Evolutionary conservation across 2,113 vertebrate species (phyloP).

Genomic region (Ageneiosus marmoratus): DNA sequence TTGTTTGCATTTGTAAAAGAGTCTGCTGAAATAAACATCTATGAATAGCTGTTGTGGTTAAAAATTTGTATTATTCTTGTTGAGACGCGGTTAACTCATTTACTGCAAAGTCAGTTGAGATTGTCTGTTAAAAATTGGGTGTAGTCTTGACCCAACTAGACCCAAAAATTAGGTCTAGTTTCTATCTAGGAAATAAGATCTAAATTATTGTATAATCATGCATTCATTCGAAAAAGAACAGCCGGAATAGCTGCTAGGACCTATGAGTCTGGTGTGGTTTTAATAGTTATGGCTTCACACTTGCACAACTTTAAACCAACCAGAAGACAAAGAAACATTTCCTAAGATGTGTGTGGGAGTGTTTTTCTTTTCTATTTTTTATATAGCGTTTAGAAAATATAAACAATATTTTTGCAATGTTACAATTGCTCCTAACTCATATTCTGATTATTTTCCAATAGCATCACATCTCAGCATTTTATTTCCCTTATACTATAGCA

Average conservation of each 20-base stretch:
- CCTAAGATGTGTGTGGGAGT: not conserved
- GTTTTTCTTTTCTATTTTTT: not conserved
- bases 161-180: too few relatives aligned
- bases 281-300: not conserved
- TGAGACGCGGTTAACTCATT: not conserved
- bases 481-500: not conserved
- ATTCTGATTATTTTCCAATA: not conserved
- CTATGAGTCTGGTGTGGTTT: not conserved
- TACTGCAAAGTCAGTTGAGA: not conserved
- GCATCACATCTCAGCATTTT: not conserved
- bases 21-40: slow-evolving; percentile 16
- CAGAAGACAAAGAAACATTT: not conserved
- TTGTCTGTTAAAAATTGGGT: not conserved
- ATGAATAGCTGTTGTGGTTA: slow-evolving; percentile 18
- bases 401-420: not conserved
- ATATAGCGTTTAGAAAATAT: not conserved
- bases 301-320: not conserved
- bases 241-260: not conserved
- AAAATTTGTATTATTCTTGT: slow-evolving; percentile 9
- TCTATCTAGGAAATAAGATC: slow-evolving; percentile 12
- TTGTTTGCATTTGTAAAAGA: slow-evolving; percentile 30
- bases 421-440: not conserved
- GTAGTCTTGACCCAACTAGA: too few relatives aligned
- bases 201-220: not conserved
- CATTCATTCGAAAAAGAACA: not conserved